A percentile compares a stretch with the other conserved stretches of the same genome.
Evolutionary conservation across 2,797 vertebrate species (phyloP).

Genomic region (Gymnoscopelus microlampas): DNA sequence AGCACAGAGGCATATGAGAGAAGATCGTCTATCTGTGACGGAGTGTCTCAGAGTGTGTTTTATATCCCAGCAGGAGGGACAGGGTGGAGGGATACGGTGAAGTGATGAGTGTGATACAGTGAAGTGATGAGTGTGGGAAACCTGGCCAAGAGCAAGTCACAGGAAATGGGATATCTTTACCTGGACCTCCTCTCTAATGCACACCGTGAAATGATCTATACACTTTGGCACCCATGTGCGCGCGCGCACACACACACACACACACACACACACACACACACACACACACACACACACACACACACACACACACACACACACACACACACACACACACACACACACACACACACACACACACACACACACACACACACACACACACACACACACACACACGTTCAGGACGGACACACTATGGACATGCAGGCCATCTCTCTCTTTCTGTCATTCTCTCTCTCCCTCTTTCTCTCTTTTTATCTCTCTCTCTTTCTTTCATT

Average conservation of each 20-base stretch:
- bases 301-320: slow-evolving; percentile 7
- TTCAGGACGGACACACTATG: too few species aligned
- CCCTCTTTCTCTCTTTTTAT: slow-evolving; percentile 18
- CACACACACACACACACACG: slow-evolving; percentile 13
- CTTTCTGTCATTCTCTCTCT: background rate
- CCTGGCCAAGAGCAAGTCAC: slow-evolving; percentile 70
- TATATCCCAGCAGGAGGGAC: slow-evolving; percentile 57
- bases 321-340: background rate
- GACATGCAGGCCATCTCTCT: too few species aligned
- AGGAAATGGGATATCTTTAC: slow-evolving; percentile 76
- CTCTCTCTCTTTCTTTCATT: background rate
- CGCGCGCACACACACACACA: slow-evolving; percentile 16
- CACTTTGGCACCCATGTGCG: background rate
- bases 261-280: slow-evolving; percentile 13
- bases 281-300: slow-evolving; percentile 4
- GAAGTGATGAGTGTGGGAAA: slow-evolving; percentile 80
- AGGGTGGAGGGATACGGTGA: too few species aligned
- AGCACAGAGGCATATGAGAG: too few species aligned
- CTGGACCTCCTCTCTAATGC: slow-evolving; percentile 70
- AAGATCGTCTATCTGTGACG: slow-evolving; percentile 5
- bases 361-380: background rate
- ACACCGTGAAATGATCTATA: slow-evolving; percentile 69
- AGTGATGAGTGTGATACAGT: slow-evolving; percentile 45
- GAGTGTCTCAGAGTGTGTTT: slow-evolving; percentile 53
- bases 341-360: background rate